Evolutionary conservation across 2,888 invertebrate genomes (phyloP).

Genomic region (Ormyrus labotus): DNA sequence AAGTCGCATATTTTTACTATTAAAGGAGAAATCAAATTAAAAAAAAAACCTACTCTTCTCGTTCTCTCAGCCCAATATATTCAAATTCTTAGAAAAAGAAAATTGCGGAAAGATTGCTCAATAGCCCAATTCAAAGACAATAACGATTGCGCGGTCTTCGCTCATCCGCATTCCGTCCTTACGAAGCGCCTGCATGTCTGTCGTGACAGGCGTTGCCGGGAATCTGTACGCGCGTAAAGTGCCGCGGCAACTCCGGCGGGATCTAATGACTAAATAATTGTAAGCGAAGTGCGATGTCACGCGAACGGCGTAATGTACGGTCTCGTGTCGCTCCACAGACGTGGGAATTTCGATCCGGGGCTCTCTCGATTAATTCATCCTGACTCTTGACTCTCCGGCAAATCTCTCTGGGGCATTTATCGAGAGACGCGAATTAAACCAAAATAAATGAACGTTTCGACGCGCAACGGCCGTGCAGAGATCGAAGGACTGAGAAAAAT

Average conservation of each 20-base stretch:
- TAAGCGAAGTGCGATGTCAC: conserved; percentile 33
- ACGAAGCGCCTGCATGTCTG: not conserved
- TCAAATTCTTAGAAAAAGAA: not conserved
- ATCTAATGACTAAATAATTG: conserved; percentile 48
- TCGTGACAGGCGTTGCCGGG: not conserved
- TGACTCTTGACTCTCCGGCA: not conserved
- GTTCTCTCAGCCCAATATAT: too few relatives aligned
- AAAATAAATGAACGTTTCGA: too few relatives aligned
- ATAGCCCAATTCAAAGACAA: too few relatives aligned
- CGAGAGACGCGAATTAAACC: too few relatives aligned
- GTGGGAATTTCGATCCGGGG: too few relatives aligned
- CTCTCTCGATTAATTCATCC: too few relatives aligned
- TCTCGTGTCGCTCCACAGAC: not conserved
- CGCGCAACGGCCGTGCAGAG: too few relatives aligned
- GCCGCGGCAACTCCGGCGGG: not conserved
- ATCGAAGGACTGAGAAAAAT: too few relatives aligned
- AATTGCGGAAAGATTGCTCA: not conserved
- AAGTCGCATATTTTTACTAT: too few relatives aligned
- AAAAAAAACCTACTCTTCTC: too few relatives aligned
- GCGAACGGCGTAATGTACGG: not conserved
- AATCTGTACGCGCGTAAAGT: conserved; percentile 3
- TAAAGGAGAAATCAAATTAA: too few relatives aligned
- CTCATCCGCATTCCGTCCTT: not conserved
- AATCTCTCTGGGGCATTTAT: not conserved
- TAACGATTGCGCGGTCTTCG: too few relatives aligned